Base-by-base conservation (phyloP, 2,888 invertebrate genomes). In the Thera britannica region DNA sequence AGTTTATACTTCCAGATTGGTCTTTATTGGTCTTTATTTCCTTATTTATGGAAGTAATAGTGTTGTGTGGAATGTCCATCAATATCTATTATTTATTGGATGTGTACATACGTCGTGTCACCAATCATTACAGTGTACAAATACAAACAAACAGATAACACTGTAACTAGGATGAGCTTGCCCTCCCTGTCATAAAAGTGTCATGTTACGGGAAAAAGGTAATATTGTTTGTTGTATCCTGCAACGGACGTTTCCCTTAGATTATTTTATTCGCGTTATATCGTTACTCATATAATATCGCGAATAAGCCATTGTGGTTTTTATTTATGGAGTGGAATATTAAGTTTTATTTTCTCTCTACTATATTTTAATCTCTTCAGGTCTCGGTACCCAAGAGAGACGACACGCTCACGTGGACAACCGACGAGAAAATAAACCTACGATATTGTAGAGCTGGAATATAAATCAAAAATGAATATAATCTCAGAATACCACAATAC, bases 111-210 rank as follows among this genome's bases (percentile, higher is more conserved):
- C 55, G 57, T 4, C 49, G 11, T 35, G 62, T 58, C 58, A 12
- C 58, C 58, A 62, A 58, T 58, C 55, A 62, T 65, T 46, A 54
- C 49, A 48, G n/a, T 58, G 23, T 36, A 48, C 52, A 59, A 38
- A 52, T 35, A 41, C 41, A 69, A 41, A 70, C 54, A 62, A 61
- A 62, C 67, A 67, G 63, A 55, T 56, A 63, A 62, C 62, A 64
- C 61, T 23, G 23, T 23, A 23, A 62, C 60, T 55, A 59, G 71
- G 55, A 64, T 68, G 62, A 70, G 68, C 57, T 62, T 67, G 64
- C 71, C 72, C 70, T 74, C 71, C 72, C 71, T 72, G 69, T 73
- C 77, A 74, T 76, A 76, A 75, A 75, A 70, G 69, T 68, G 74
- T 68, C 73, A 71, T 71, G 73, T 73, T 66, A 68, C 68, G 65